phyloP scores from a whole-genome alignment of 2,888 invertebrate species.

The Lithophane ornitopus region DNA sequence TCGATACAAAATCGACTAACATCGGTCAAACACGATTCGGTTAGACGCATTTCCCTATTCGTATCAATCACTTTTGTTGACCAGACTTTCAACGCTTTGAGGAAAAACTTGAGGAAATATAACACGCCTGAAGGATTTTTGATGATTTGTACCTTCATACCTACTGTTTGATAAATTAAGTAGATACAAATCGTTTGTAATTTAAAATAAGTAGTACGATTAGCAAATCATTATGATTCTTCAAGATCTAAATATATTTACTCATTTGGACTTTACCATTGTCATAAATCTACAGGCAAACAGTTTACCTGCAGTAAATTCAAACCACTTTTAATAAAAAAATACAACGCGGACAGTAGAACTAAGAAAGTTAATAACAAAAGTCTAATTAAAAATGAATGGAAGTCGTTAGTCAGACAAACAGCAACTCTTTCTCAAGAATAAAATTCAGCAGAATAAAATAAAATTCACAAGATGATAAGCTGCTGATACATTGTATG shows the following conservation, averaged over 20 bases:
- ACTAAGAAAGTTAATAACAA: constrained; percentile 17
- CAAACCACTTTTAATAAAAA: neutral
- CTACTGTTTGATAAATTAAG: neutral
- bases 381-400: constrained; percentile 26
- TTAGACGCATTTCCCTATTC: constrained; percentile 63
- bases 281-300: neutral
- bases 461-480: constrained; percentile 43
- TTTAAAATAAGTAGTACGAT: neutral
- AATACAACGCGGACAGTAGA: neutral
- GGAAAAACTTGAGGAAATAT: constrained; percentile 41
- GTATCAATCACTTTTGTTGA: constrained; percentile 67
- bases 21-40: constrained; percentile 68
- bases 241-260: constrained; percentile 5
- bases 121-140: constrained; percentile 19
- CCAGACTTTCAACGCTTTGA: constrained; percentile 36
- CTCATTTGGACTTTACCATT: neutral
- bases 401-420: constrained; percentile 12
- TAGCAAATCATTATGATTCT: neutral
- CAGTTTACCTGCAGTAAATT: neutral
- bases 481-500: constrained; percentile 17
- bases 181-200: neutral
- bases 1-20: constrained; percentile 72
- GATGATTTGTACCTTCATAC: constrained; percentile 16
- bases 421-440: neutral
- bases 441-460: constrained; percentile 33